Evolutionary conservation across 1,140 invertebrate species (phyloP).

Genomic region (Macrotrachela quadricornifera): DNA sequence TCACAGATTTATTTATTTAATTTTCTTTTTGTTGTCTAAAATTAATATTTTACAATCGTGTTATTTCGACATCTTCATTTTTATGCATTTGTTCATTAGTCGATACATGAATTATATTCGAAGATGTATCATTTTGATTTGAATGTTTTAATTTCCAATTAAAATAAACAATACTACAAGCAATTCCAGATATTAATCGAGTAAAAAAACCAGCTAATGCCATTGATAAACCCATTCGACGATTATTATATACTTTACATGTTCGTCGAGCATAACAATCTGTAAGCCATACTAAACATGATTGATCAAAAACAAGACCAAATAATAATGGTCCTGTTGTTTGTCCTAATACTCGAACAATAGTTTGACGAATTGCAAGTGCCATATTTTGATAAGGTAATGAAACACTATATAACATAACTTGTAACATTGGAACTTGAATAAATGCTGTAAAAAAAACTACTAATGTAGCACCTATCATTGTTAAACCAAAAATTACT

Average conservation of each 20-base stretch:
- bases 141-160: no score
- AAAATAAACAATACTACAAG: no score
- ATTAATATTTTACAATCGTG: no score
- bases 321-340: neutral
- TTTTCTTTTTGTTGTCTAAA: no score
- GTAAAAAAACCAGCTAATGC: neutral
- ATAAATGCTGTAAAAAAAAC: constrained; percentile 4
- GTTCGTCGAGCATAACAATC: neutral
- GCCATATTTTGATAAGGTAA: neutral
- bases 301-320: neutral
- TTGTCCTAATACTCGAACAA: neutral
- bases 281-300: neutral
- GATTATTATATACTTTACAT: constrained; percentile 4
- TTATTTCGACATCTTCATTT: no score
- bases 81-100: no score
- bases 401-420: neutral
- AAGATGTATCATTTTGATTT: no score
- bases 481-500: neutral
- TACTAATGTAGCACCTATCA: neutral
- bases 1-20: no score
- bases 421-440: neutral
- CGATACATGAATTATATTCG: no score
- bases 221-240: neutral
- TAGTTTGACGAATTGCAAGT: neutral
- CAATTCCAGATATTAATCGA: neutral